These are phyloP conservation scores for Hypotaenidia philippensis DNA, from an alignment of 2,797 vertebrate genomes.

Conservation along the genomic window DNA sequence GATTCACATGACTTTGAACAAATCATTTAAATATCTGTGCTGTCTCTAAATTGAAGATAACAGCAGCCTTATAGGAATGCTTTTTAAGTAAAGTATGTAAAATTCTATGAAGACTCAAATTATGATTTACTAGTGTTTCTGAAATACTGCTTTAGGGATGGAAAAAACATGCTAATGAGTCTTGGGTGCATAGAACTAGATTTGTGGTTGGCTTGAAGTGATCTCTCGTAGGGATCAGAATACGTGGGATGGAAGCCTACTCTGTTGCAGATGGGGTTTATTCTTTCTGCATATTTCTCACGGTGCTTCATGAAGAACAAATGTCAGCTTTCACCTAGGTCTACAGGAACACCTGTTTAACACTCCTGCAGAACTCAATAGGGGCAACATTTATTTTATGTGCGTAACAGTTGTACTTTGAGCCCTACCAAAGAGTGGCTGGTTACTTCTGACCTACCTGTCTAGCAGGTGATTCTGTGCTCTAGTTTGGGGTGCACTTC, in stretches of 20 bases:
- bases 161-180: neutral
- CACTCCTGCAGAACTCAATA: neutral
- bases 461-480: neutral
- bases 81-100: constrained; percentile 32
- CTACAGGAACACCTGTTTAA: neutral
- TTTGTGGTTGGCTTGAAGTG: neutral
- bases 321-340: neutral
- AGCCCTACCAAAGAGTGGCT: neutral
- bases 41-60: constrained; percentile 49
- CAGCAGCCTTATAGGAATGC: constrained; percentile 31
- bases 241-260: neutral
- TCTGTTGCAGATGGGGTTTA: neutral
- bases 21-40: constrained; percentile 34
- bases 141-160: constrained; percentile 23
- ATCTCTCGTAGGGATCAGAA: neutral
- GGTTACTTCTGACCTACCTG: neutral
- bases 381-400: neutral
- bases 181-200: neutral
- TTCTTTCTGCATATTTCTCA: neutral
- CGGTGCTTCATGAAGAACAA: neutral
- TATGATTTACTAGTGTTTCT: constrained; percentile 20
- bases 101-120: constrained; percentile 33
- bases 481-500: neutral
- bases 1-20: constrained; percentile 40
- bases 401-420: neutral